Evolutionary conservation across 2,888 invertebrate species (phyloP).

Genomic region (Pseudococcus viburni): DNA sequence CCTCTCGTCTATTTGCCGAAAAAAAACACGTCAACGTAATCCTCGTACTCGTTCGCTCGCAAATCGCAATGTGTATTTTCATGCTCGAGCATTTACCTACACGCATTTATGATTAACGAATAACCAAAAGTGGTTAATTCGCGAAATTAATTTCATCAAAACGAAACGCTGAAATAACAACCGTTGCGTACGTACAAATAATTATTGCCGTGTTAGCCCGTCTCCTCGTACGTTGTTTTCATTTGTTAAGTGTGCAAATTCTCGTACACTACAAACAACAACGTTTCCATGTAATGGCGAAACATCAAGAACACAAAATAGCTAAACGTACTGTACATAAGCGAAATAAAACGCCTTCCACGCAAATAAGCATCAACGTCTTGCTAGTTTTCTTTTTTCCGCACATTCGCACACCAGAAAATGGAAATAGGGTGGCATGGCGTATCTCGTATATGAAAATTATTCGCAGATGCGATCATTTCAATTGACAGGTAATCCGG

Average conservation of each 20-base stretch:
- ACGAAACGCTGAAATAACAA: constrained; percentile 52
- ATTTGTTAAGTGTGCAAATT: constrained; percentile 17
- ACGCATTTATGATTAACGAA: constrained; percentile 42
- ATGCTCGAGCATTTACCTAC: neutral
- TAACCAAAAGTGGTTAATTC: constrained; percentile 50
- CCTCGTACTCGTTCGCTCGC: neutral
- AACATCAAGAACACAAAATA: constrained; percentile 34
- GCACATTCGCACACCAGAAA: neutral
- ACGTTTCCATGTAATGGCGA: constrained; percentile 48
- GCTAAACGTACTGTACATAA: neutral
- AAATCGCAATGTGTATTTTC: neutral
- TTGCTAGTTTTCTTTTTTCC: neutral
- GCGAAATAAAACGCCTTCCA: neutral
- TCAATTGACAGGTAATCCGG: neutral
- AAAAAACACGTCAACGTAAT: neutral
- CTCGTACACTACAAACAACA: neutral
- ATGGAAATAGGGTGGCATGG: neutral
- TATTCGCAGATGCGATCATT: neutral
- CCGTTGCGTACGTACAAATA: constrained; percentile 22
- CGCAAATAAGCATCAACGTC: constrained; percentile 10
- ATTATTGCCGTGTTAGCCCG: neutral
- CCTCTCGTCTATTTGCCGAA: neutral
- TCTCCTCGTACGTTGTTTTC: constrained; percentile 9
- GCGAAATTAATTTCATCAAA: constrained; percentile 52
- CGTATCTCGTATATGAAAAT: neutral